Evolutionary conservation across 2,797 vertebrate genomes (phyloP).

Genomic region (Lithobates pipiens): DNA sequence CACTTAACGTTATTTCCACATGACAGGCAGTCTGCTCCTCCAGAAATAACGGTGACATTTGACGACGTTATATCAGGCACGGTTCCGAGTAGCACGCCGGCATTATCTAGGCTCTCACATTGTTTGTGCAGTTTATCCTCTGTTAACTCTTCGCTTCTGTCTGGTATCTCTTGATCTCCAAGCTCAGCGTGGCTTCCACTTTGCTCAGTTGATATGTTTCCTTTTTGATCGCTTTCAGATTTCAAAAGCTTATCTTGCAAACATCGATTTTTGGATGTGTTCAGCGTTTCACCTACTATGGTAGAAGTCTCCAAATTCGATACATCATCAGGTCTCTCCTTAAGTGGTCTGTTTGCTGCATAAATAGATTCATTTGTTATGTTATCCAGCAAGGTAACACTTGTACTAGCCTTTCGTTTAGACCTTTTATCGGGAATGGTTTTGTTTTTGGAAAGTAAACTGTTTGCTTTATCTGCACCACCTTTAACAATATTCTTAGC

Average conservation of each 20-base stretch:
- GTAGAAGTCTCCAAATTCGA: background rate
- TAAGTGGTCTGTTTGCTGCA: background rate
- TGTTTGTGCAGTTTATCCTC: constrained; percentile 43
- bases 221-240: constrained; percentile 5
- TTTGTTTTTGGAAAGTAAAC: constrained; percentile 8
- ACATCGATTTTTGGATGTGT: constrained; percentile 41
- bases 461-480: background rate
- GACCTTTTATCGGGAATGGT: background rate
- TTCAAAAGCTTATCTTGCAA: constrained; percentile 33
- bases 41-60: constrained; percentile 40
- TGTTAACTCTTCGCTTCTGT: constrained; percentile 17
- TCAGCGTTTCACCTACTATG: constrained; percentile 30
- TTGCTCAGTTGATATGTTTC: constrained; percentile 30
- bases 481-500: background rate
- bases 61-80: constrained; percentile 19
- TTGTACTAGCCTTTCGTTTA: background rate
- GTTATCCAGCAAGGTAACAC: background rate
- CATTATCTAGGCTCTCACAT: constrained; percentile 40
- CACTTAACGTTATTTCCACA: constrained; percentile 48
- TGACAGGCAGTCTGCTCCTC: constrained; percentile 42
- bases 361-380: background rate
- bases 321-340: background rate
- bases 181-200: constrained; percentile 14
- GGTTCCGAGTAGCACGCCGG: constrained; percentile 8
- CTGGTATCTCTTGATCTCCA: constrained; percentile 44